phyloP scores from a whole-genome alignment of 2,113 vertebrate species.

The Thermophis baileyi region DNA sequence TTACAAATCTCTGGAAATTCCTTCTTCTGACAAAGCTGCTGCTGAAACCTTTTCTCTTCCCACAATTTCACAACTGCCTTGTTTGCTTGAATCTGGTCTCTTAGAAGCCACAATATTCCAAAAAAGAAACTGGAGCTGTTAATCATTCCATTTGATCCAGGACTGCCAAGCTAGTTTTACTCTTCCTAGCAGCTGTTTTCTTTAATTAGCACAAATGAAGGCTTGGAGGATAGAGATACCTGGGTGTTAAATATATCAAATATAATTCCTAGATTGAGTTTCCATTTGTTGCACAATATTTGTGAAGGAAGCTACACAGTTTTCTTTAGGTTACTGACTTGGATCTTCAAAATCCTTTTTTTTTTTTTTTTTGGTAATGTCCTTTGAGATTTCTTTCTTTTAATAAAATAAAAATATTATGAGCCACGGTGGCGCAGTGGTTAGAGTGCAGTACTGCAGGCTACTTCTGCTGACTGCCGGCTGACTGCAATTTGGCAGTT shows the following conservation, averaged over 20 bases:
- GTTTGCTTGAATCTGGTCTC: background rate
- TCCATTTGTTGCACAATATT: background rate
- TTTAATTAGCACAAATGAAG: conserved; percentile 67
- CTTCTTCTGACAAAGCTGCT: background rate
- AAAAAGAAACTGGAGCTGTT: conserved; percentile 57
- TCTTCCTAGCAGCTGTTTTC: conserved; percentile 59
- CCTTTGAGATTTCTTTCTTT: background rate
- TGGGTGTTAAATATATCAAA: conserved; percentile 13
- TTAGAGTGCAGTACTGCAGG: too few relatives aligned
- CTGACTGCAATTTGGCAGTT: too few relatives aligned
- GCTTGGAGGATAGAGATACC: conserved; percentile 33
- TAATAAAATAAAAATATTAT: background rate
- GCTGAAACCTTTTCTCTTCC: background rate
- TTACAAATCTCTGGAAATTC: conserved; percentile 14
- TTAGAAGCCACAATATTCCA: conserved; percentile 55
- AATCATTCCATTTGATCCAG: conserved; percentile 32
- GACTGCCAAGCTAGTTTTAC: conserved; percentile 41
- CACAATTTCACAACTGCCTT: conserved; percentile 20
- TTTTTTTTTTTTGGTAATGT: background rate
- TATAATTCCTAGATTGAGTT: background rate
- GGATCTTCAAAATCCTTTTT: background rate
- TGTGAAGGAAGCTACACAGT: background rate
- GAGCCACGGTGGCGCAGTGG: too few relatives aligned
- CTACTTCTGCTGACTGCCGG: too few relatives aligned
- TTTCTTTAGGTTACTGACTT: background rate